These are phyloP conservation scores for Polyploca ridens DNA, from an alignment of 2,888 invertebrate species.

Conservation along the genomic window DNA sequence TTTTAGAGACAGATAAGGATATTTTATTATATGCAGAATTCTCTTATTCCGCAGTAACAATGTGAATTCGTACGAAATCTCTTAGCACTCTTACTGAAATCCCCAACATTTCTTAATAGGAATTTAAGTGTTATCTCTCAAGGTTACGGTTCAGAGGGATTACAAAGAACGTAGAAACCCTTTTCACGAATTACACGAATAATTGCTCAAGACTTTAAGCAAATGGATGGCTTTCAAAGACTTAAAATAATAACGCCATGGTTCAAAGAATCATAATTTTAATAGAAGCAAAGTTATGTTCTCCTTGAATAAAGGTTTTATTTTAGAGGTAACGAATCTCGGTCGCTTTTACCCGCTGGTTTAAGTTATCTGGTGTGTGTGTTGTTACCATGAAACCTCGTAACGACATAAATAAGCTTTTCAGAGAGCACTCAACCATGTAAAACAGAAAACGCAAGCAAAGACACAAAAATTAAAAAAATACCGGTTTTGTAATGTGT, in stretches of 20 bases:
- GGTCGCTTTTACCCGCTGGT: not conserved
- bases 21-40: not conserved
- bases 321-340: not conserved
- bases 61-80: not conserved
- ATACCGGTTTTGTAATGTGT: too few relatives aligned
- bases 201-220: not conserved
- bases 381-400: too few relatives aligned
- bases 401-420: not conserved
- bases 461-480: not conserved
- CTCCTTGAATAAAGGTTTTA: not conserved
- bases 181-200: not conserved
- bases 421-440: not conserved
- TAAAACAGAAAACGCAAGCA: not conserved
- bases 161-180: constrained; percentile 6
- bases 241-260: not conserved
- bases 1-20: too few relatives aligned
- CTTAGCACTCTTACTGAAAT: not conserved
- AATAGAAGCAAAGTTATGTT: not conserved
- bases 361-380: not conserved
- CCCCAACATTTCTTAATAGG: not conserved
- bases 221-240: constrained; percentile 6
- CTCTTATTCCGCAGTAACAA: not conserved
- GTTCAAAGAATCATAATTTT: not conserved
- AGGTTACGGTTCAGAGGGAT: not conserved
- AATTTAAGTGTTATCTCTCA: constrained; percentile 4